Evolutionary conservation across 2,797 vertebrate species (phyloP).

Genomic region (Myiothlypis chrysogaster): DNA sequence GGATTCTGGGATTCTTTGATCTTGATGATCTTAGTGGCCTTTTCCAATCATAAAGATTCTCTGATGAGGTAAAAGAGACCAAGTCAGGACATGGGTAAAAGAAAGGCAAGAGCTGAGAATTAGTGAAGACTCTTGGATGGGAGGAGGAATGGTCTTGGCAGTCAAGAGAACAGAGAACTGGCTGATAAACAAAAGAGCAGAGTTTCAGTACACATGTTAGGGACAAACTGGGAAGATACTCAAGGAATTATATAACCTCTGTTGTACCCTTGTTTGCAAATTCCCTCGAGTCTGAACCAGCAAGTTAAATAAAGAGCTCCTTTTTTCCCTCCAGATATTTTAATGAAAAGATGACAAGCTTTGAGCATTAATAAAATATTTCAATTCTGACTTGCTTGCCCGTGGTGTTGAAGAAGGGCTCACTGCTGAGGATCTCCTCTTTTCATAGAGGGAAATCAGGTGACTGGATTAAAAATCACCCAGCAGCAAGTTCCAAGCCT

Average conservation of each 20-base stretch:
- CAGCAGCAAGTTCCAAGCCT: not conserved
- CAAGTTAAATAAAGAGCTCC: not conserved
- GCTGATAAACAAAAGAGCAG: not conserved
- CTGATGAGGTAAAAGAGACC: not conserved
- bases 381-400: not conserved
- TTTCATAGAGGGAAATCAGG: not conserved
- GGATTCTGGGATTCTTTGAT: not conserved
- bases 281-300: not conserved
- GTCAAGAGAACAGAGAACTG: accelerated
- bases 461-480: not conserved
- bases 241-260: not conserved
- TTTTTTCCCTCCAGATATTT: not conserved
- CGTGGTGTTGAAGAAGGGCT: accelerated
- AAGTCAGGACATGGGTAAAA: not conserved
- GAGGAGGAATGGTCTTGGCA: not conserved
- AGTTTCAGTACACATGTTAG: not conserved
- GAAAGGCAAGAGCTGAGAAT: not conserved
- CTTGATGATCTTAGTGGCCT: not conserved
- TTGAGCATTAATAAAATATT: not conserved
- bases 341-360: not conserved
- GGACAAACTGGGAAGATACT: not conserved
- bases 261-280: not conserved
- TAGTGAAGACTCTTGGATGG: not conserved
- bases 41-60: not conserved
- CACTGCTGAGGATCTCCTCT: not conserved